phyloP scores from a whole-genome alignment of 2,888 invertebrate species.

The Saturnia pavonia region DNA sequence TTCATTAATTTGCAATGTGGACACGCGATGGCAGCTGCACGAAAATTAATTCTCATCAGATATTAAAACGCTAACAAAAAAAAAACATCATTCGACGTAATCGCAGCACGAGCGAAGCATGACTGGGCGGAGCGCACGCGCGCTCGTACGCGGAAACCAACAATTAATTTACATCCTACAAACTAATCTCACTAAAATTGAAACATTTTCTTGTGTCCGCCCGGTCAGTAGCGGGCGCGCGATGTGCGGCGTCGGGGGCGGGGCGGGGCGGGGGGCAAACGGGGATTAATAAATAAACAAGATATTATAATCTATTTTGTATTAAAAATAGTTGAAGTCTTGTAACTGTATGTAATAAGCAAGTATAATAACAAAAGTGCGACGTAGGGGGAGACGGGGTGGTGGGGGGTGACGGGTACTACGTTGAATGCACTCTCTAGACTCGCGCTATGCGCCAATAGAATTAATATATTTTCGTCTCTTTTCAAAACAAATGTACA shows the following conservation, averaged over 20 bases:
- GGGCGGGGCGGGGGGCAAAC: background rate
- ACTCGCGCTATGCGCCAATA: background rate
- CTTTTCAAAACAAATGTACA: background rate
- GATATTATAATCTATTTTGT: too few species aligned
- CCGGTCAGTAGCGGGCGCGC: too few species aligned
- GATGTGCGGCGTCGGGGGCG: conserved; percentile 26
- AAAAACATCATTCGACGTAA: background rate
- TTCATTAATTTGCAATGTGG: too few species aligned
- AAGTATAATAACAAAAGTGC: too few species aligned
- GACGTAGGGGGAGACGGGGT: background rate
- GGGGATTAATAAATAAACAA: too few species aligned
- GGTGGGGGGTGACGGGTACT: background rate
- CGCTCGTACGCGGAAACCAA: conserved; percentile 16
- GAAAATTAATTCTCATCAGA: background rate
- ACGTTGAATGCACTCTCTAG: background rate
- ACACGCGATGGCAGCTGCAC: background rate
- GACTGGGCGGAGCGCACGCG: background rate
- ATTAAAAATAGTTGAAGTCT: too few species aligned
- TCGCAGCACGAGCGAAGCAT: background rate
- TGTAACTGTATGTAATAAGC: too few species aligned
- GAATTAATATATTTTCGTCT: background rate
- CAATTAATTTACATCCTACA: conserved; percentile 34
- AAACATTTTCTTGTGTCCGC: conserved; percentile 52
- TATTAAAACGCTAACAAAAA: background rate
- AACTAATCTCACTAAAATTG: conserved; percentile 56